Conservation (phyloP, 2,797 vertebrate genomes). For the Sebastolobus altivelis region DNA sequence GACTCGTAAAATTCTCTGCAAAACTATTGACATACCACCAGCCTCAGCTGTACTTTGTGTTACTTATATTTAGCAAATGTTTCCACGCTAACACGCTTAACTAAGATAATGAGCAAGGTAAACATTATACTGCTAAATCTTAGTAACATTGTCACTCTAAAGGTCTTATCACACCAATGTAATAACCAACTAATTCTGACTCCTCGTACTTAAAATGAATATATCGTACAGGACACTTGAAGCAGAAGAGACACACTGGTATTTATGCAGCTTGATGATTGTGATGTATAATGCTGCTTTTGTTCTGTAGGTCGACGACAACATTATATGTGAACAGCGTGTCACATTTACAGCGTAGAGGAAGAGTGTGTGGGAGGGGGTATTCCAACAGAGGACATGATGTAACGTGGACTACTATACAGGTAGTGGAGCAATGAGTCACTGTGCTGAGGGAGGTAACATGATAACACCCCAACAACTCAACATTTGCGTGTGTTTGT, state of each 20-base stretch:
- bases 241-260: not conserved
- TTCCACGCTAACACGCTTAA: too few species aligned
- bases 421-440: slow-evolving; percentile 66
- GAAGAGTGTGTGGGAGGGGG: slow-evolving; percentile 65
- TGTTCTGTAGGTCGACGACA: not conserved
- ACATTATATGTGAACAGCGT: not conserved
- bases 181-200: not conserved
- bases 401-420: slow-evolving; percentile 50
- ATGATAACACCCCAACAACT: slow-evolving; percentile 31
- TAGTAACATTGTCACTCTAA: too few species aligned
- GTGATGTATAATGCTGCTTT: not conserved
- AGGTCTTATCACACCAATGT: too few species aligned
- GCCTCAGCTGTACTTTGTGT: not conserved
- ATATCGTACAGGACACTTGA: not conserved
- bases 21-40: not conserved
- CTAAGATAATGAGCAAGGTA: too few species aligned
- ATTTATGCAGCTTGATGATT: not conserved
- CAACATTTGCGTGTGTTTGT: slow-evolving; percentile 7
- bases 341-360: slow-evolving; percentile 25
- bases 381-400: slow-evolving; percentile 63
- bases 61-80: too few species aligned
- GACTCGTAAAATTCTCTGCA: not conserved
- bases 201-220: not conserved
- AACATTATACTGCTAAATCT: too few species aligned
- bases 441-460: slow-evolving; percentile 49